Percentiles rank a stretch among this genome's conserved stretches.
These are phyloP conservation scores for Danionella cerebrum DNA, from an alignment of 2,113 vertebrate genomes.

Conservation along the genomic window DNA sequence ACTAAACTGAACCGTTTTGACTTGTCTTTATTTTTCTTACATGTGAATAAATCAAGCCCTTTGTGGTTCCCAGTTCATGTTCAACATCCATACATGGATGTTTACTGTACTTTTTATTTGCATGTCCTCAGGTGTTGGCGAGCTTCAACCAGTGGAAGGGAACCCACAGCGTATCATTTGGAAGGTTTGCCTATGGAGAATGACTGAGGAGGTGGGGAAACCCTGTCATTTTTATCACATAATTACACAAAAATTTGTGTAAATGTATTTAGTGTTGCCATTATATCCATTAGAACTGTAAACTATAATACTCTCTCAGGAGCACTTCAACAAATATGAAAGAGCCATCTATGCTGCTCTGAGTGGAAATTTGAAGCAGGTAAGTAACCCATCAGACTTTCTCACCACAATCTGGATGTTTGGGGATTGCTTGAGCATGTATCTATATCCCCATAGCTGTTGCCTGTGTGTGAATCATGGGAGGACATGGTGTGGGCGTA, in stretches of 20 bases:
- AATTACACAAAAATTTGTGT: too few species aligned
- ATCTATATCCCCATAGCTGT: slow-evolving; percentile 60
- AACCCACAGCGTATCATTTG: slow-evolving; percentile 92
- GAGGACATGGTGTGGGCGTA: slow-evolving; percentile 94
- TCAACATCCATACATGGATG: neutral
- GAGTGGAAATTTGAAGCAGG: slow-evolving; percentile 94
- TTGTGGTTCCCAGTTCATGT: neutral
- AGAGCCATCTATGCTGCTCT: slow-evolving; percentile 89
- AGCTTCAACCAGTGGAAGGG: slow-evolving; percentile 82
- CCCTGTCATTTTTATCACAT: too few species aligned
- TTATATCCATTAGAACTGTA: neutral
- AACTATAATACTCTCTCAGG: slow-evolving; percentile 51
- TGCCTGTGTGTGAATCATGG: slow-evolving; percentile 92
- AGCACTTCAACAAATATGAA: slow-evolving; percentile 80
- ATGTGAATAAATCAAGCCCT: too few species aligned
- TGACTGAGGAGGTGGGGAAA: slow-evolving; percentile 86
- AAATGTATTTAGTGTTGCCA: too few species aligned
- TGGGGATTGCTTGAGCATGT: neutral
- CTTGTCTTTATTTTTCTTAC: too few species aligned
- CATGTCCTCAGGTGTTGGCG: slow-evolving; percentile 54
- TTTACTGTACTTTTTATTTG: slow-evolving; percentile 5
- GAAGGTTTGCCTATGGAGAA: slow-evolving; percentile 94
- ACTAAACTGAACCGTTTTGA: too few species aligned
- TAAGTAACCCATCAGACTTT: slow-evolving; percentile 39
- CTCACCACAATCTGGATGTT: neutral